Base-by-base conservation (phyloP, 1,140 invertebrate species). In the Drosophila quadrilineata region DNA sequence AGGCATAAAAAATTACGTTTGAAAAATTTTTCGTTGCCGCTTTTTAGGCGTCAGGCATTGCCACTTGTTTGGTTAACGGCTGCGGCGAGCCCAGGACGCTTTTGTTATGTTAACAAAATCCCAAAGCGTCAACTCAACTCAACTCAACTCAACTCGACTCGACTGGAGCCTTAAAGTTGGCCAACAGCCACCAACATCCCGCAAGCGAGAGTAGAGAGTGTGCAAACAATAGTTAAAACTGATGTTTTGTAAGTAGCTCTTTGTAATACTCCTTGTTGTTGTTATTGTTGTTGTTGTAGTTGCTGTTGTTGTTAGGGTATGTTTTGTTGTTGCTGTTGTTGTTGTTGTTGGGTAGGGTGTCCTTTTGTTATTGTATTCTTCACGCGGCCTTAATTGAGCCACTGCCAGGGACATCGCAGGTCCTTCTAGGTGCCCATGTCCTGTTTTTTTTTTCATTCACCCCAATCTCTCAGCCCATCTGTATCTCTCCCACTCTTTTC, bases 201-300 rank as follows among this genome's bases (percentile, higher is more conserved):
- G 21, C 29, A 31, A 22, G 16, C 53, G 48, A 62, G 64, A 53
- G 36, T n/a, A n/a, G n/a, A n/a, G 68, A 84, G 79, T 84, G 79
- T 79, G 79, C 74, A 84, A 84, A 84, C 79, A 84, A 84, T 85
- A 84, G 77, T 84, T 85, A 84, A 84, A 84, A 84, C 80, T 84
- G 80, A 77, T 84, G 79, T 84, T 84, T n/a, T 73, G 57, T 74
- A 79, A 84, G 79, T 71, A 77, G 73, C 70, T 68, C 54, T n/a
- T n/a, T n/a, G n/a, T n/a, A n/a, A n/a, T n/a, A n/a, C n/a, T n/a
- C n/a, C n/a, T 52, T 52, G 62, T 38, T 35, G 29, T 53, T 65
- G 48, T 40, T 49, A 12, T 54, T 52, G 21, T 53, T 29, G 19
- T 10, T 10, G 22, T 6, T 46, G 33, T n/a, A n/a, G n/a, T n/a